phyloP scores from a whole-genome alignment of 2,113 vertebrate species.

The Corvus hawaiiensis region DNA sequence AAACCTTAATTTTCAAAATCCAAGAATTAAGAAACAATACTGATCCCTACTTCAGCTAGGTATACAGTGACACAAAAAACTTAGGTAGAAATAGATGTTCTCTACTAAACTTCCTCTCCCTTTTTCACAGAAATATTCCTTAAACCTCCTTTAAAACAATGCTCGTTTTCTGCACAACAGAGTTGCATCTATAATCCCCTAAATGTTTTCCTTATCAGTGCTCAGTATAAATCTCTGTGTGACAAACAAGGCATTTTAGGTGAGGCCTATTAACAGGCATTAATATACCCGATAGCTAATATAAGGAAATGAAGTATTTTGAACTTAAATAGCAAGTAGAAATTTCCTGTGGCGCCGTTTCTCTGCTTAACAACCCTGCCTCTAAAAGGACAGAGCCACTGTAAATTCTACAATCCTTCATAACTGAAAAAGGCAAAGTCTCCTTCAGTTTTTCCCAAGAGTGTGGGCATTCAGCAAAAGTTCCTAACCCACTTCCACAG shows the following conservation, averaged over 20 bases:
- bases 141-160: not conserved
- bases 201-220: not conserved
- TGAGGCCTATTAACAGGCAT: not conserved
- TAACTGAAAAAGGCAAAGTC: not conserved
- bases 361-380: not conserved
- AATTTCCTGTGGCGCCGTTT: not conserved
- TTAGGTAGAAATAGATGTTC: not conserved
- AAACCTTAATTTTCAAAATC: not conserved
- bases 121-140: not conserved
- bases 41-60: not conserved
- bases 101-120: not conserved
- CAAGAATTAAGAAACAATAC: not conserved
- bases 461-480: not conserved
- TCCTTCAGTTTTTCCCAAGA: not conserved
- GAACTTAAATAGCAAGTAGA: not conserved
- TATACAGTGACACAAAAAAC: not conserved
- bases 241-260: not conserved
- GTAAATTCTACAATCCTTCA: not conserved
- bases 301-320: not conserved
- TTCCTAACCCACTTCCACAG: not conserved
- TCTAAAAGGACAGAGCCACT: not conserved
- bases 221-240: not conserved
- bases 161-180: not conserved
- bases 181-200: not conserved
- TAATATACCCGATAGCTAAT: not conserved